A percentile compares a stretch with the other conserved stretches of the same genome.
phyloP scores from a whole-genome alignment of 2,888 invertebrate species.

The Digitonthophagus gazella region DNA sequence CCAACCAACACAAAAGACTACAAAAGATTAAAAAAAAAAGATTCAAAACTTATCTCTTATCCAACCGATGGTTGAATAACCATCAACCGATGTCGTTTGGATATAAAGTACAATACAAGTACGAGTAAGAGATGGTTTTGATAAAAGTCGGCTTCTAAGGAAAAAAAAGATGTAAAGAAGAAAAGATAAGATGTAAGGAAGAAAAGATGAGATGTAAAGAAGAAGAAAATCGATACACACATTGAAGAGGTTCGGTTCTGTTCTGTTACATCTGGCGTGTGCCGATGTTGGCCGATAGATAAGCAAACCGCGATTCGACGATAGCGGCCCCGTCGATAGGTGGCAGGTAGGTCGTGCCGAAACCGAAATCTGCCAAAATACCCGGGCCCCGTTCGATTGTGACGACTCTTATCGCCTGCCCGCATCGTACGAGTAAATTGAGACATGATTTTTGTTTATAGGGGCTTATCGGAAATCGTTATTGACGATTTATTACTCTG shows the following conservation, averaged over 20 bases:
- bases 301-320: constrained; percentile 31
- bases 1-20: no score
- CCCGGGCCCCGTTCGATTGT: constrained; percentile 5
- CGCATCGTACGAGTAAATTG: constrained; percentile 16
- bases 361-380: constrained; percentile 32
- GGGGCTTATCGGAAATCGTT: background rate
- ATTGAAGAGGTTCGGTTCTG: background rate
- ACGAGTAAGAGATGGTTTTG: background rate
- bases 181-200: background rate
- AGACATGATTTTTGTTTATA: constrained; percentile 21
- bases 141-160: no score
- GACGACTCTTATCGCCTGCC: constrained; percentile 5
- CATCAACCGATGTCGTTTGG: no score
- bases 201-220: background rate
- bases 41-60: no score
- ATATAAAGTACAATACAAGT: no score
- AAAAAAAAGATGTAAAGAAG: background rate
- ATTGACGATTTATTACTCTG: constrained; percentile 1
- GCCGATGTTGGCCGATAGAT: constrained; percentile 33
- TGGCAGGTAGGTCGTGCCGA: constrained; percentile 23
- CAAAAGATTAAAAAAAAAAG: no score
- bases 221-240: background rate
- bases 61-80: no score
- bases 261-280: constrained; percentile 38
- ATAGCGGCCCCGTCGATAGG: constrained; percentile 29